Base-by-base conservation (phyloP, 2,888 invertebrate genomes). In the Antheraea yamamai region DNA sequence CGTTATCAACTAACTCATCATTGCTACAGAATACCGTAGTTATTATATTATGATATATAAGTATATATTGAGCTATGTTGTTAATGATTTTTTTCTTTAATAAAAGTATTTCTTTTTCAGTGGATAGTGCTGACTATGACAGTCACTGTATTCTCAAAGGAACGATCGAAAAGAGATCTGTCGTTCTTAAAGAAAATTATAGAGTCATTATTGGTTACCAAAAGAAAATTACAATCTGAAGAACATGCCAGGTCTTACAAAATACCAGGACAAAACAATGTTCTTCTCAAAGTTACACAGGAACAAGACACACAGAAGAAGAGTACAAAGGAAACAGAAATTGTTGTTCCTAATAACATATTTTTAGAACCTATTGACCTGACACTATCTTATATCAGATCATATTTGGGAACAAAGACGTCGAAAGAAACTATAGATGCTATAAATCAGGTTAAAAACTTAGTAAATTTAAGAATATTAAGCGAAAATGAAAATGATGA, bases 341-440 rank as follows among this genome's bases (percentile, higher is more conserved):
- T 8, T n/a, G 72, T 75, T 6, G 39, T 74, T 12, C 51, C 47
- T 51, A 64, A 68, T 7, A 74, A 52, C 10, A 23, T 16, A 55
- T 4, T 35, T 68, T 30, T 35, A 18, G 35, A 68, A n/a, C 26
- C 30, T 68, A 8, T 35, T 14, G 68, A 68, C 10, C 35, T n/a
- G 30, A 35, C 26, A 30, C 7, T 35, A 12, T 18, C 68, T 35
- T 18, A 8, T 35, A 68, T 68, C 35, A 68, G 18, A 35, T 68
- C 83, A n/a, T 85, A 84, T 75, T 77, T 86, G 10, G 87, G 85
- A 12, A 84, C 88, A 2, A 76, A 80, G 52, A 82, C 82, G 16
- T 52, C 77, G 7, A 77, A 78, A 23, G 84, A 88, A 52, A 86
- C 86, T 4, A 74, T 85, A 6, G 72, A 76, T 23, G 84, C 86